Percentiles rank a stretch among this genome's conserved stretches.
These are phyloP conservation scores for Sardina pilchardus DNA, from an alignment of 2,113 vertebrate genomes.

Conservation along the genomic window DNA sequence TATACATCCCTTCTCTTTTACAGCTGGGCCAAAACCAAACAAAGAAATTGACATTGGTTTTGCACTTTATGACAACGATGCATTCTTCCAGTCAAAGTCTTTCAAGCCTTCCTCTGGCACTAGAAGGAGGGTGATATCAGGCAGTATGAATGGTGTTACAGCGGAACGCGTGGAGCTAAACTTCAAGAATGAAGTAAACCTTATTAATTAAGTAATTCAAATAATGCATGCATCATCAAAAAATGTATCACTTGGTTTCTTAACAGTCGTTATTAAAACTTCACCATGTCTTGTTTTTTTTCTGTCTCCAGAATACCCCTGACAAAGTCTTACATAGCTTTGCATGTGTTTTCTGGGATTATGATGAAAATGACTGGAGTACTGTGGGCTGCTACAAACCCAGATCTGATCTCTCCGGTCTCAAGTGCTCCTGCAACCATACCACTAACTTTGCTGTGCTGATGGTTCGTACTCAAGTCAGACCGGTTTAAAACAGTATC, in stretches of 20 bases:
- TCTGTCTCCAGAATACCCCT: constrained; percentile 19
- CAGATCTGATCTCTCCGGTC: background rate
- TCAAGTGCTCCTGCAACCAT: constrained; percentile 69
- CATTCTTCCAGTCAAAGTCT: constrained; percentile 52
- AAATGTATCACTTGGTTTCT: too few species aligned
- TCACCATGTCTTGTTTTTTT: background rate
- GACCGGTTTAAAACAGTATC: too few species aligned
- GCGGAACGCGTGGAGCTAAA: constrained; percentile 42
- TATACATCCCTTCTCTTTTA: background rate
- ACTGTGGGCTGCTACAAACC: constrained; percentile 60
- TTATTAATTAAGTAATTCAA: background rate
- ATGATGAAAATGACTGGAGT: constrained; percentile 59
- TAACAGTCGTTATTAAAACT: background rate
- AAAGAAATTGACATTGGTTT: constrained; percentile 50
- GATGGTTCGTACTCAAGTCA: constrained; percentile 60
- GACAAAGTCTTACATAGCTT: constrained; percentile 53
- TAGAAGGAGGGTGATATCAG: constrained; percentile 56
- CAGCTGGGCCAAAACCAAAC: background rate
- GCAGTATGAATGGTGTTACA: background rate
- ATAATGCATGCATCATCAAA: too few species aligned
- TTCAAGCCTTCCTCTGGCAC: constrained; percentile 13
- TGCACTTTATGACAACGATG: constrained; percentile 64
- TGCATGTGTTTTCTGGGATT: constrained; percentile 74
- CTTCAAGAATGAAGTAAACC: constrained; percentile 49
- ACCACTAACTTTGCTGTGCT: constrained; percentile 75